Conservation (phyloP, 2,888 invertebrate species). For the Diogma glabrata region DNA sequence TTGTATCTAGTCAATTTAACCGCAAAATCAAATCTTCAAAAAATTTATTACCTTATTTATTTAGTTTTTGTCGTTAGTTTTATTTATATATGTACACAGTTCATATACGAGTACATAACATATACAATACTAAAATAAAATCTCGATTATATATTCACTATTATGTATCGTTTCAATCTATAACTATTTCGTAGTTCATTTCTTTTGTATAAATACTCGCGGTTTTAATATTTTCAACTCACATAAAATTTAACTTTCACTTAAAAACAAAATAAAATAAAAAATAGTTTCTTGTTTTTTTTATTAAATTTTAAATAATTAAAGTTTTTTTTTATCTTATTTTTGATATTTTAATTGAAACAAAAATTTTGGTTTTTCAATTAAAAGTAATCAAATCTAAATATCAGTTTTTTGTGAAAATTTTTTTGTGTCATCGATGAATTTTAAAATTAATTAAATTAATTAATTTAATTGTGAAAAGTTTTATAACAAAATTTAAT, state of each 20-base stretch:
- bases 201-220: constrained; percentile 32
- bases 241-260: constrained; percentile 31
- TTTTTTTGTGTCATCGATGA: background rate
- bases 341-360: background rate
- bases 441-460: background rate
- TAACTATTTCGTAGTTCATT: no score
- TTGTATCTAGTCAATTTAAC: no score
- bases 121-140: no score
- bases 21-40: no score
- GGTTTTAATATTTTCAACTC: constrained; percentile 20
- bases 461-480: background rate
- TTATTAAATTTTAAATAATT: background rate
- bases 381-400: background rate
- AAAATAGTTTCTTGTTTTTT: constrained; percentile 10
- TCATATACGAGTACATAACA: no score
- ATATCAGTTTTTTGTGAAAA: background rate
- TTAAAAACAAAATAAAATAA: constrained; percentile 12
- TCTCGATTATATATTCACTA: constrained; percentile 24
- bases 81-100: no score
- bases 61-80: no score
- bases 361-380: no score
- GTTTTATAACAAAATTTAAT: background rate
- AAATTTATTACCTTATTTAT: no score
- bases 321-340: no score
- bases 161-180: no score